Evolutionary conservation across 1,140 invertebrate species (phyloP).

Genomic region (Cyphomyrmex costatus): DNA sequence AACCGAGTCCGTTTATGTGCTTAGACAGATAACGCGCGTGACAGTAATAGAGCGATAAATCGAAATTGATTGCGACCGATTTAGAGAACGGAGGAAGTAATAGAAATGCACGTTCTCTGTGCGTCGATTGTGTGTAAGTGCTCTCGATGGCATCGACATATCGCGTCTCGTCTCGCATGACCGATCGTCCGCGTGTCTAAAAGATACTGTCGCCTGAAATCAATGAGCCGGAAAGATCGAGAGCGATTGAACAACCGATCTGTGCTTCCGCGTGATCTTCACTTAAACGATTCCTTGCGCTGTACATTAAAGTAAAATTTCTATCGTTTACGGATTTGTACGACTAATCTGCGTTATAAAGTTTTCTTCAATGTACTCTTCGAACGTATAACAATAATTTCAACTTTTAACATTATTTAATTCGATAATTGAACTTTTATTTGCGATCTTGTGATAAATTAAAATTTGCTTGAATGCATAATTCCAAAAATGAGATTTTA

Average conservation of each 20-base stretch:
- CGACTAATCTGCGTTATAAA: not conserved
- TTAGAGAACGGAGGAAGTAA: constrained; percentile 53
- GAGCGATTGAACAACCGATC: constrained; percentile 18
- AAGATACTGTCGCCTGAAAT: constrained; percentile 32
- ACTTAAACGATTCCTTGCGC: not conserved
- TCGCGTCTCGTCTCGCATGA: constrained; percentile 52
- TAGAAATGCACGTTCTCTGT: constrained; percentile 37
- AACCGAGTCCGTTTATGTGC: constrained; percentile 6
- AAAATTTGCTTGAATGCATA: constrained; percentile 13
- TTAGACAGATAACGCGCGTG: constrained; percentile 20
- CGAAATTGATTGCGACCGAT: constrained; percentile 45
- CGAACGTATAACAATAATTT: not conserved
- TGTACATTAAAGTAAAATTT: not conserved
- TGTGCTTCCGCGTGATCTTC: constrained; percentile 17
- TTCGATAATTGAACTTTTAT: not conserved
- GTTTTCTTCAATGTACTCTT: not conserved
- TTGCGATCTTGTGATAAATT: not conserved
- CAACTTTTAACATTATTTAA: not conserved
- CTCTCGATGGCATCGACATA: constrained; percentile 49
- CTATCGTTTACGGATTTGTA: not conserved
- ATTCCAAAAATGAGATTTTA: not conserved
- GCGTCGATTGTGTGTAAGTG: constrained; percentile 37
- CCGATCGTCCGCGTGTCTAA: not conserved
- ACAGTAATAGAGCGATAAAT: constrained; percentile 56
- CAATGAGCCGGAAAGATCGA: constrained; percentile 33